Conservation (phyloP, 2,113 vertebrate genomes). For the Corvus moneduloides region DNA sequence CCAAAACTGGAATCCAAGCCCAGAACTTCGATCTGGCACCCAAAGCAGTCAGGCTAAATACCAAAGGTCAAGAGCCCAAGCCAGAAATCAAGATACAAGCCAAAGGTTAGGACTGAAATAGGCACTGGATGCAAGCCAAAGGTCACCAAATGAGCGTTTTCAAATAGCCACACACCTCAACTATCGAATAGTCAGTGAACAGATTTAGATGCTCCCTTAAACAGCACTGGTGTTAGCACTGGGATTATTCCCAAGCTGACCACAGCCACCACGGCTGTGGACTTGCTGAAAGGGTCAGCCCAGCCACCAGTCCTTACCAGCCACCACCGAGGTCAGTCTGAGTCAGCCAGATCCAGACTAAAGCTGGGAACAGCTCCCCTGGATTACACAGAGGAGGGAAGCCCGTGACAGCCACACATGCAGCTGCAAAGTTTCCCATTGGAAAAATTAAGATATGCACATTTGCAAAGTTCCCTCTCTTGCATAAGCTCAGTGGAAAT, state of each 20-base stretch:
- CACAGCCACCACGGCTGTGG: not conserved
- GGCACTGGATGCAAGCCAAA: not conserved
- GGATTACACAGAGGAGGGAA: not conserved
- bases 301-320: not conserved
- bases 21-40: not conserved
- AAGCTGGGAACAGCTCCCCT: not conserved
- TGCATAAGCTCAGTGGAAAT: not conserved
- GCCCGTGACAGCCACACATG: not conserved
- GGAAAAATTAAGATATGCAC: not conserved
- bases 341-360: not conserved
- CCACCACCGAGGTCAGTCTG: not conserved
- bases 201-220: not conserved
- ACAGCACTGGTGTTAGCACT: not conserved
- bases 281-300: not conserved
- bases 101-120: not conserved
- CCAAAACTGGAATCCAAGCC: not conserved
- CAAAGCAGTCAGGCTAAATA: not conserved
- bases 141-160: constrained; percentile 17
- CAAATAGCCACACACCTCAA: not conserved
- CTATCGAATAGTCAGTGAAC: not conserved
- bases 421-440: not conserved
- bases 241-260: not conserved
- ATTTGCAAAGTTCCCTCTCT: not conserved
- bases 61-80: not conserved
- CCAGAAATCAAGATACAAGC: not conserved